Evolutionary conservation across 2,797 vertebrate genomes (phyloP), one percentile per base, ranked within the genome.

Genomic region (Cichlasoma orientale): DNA sequence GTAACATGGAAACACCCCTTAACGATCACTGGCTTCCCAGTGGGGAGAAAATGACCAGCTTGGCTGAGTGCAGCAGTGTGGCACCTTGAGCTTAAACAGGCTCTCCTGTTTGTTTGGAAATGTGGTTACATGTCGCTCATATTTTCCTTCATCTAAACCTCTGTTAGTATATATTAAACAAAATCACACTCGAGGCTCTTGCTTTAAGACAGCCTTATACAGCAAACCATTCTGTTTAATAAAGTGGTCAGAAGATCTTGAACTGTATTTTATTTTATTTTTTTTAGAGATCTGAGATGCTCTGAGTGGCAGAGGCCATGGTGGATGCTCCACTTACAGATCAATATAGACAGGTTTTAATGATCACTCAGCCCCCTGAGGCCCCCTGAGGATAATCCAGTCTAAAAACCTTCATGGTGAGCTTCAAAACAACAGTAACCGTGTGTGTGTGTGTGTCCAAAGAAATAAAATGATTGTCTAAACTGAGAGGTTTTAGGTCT

Each of bases 61-160:
- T 84, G 90, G 83, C 87, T 70, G 78, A 2, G 75, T 84, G 75
- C 81, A 88, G 83, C 75, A 66, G 58, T 78, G 72, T 84, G 83
- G 85, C 90, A 93, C 90, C 84, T 89, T 75, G 77, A 89, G 88
- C 56, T 81, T 78, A 55, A 88, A 83, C 90, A 91, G 86, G 5
- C 85, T 79, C 77, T 77, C 68, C 59, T 85, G 82, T 77, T 91
- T 83, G 84, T 82, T 83, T 90, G 83, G 86, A 88, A 90, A 91
- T 82, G 83, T 80, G 86, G 79, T 88, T 81, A 36, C 73, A 82
- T 75, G 82, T 79, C 74, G 57, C 80, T 91, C 84, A 92, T 58
- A 89, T 77, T 92, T 92, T 91, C 86, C 91, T 72, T 90, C 56
- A 85, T 89, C 75, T 77, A 70, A 74, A 56, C 76, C 79, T 61